These are phyloP conservation scores for Hyaena hyaena DNA, from an alignment of 2,113 vertebrate genomes.

Conservation along the genomic window DNA sequence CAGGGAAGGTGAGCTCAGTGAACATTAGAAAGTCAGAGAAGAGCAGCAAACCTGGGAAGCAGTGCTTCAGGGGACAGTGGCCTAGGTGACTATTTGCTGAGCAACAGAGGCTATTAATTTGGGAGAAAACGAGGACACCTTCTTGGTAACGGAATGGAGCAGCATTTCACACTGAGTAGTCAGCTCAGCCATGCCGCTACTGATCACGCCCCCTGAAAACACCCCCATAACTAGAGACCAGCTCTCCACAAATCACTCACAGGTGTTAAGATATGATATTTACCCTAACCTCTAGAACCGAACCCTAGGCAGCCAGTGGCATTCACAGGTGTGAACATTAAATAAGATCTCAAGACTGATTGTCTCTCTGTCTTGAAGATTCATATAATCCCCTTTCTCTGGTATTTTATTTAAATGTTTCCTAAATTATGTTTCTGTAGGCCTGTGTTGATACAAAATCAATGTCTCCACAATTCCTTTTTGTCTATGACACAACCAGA, in stretches of 20 bases:
- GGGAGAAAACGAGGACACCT: neutral
- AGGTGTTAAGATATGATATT: neutral
- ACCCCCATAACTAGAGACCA: neutral
- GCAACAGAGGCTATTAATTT: neutral
- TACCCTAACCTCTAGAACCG: neutral
- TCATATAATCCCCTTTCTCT: constrained; percentile 30
- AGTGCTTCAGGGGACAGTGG: neutral
- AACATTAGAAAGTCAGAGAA: neutral
- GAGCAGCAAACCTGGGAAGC: neutral
- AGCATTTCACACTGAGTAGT: neutral
- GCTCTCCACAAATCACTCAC: neutral
- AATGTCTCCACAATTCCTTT: constrained; percentile 48
- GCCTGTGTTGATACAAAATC: constrained; percentile 63
- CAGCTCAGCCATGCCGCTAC: neutral
- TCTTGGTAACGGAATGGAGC: accelerated
- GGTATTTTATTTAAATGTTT: constrained; percentile 56
- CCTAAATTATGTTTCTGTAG: constrained; percentile 54
- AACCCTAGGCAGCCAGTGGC: neutral
- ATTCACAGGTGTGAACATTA: neutral
- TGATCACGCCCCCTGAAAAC: neutral
- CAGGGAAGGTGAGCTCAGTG: neutral
- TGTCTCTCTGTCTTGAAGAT: neutral
- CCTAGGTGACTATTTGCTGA: neutral
- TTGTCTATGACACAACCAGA: constrained; percentile 33
- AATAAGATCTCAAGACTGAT: constrained; percentile 47